Percentiles rank a stretch among this genome's conserved stretches.
phyloP scores from a whole-genome alignment of 2,888 invertebrate genomes.

The Horisme vitalbata region DNA sequence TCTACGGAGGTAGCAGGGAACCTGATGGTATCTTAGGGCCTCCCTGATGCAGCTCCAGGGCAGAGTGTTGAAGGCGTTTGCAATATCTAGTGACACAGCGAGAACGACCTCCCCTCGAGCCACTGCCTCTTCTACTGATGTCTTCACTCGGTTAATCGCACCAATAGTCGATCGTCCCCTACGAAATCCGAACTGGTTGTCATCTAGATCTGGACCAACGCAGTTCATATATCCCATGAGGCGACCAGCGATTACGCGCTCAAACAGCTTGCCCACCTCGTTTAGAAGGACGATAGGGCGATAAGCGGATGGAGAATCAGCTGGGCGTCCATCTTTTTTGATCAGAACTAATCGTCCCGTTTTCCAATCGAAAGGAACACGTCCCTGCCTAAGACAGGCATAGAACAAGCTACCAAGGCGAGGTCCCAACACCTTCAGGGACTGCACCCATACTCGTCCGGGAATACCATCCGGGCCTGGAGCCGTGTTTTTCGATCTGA shows the following conservation, averaged over 20 bases:
- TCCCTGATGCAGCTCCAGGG: too few species aligned
- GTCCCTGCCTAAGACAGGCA: background rate
- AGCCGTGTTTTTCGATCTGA: background rate
- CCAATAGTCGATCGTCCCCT: slow-evolving; percentile 2
- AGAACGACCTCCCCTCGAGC: background rate
- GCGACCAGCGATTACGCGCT: background rate
- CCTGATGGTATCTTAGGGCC: too few species aligned
- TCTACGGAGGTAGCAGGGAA: too few species aligned
- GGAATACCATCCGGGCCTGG: background rate
- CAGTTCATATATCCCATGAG: background rate
- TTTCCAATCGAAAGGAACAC: background rate
- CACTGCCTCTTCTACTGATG: background rate
- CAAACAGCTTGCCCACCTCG: background rate
- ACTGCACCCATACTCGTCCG: background rate
- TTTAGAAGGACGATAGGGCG: background rate
- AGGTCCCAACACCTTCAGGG: background rate
- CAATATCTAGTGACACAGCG: too few species aligned
- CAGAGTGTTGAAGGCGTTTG: too few species aligned
- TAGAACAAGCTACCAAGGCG: background rate
- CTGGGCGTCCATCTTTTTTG: background rate
- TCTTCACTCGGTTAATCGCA: background rate
- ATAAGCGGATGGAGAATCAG: background rate
- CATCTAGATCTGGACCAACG: background rate
- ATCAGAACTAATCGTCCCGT: background rate
- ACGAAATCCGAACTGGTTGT: background rate